Evolutionary conservation across 2,888 invertebrate genomes (phyloP).

Genomic region (Parnassius smintheus): DNA sequence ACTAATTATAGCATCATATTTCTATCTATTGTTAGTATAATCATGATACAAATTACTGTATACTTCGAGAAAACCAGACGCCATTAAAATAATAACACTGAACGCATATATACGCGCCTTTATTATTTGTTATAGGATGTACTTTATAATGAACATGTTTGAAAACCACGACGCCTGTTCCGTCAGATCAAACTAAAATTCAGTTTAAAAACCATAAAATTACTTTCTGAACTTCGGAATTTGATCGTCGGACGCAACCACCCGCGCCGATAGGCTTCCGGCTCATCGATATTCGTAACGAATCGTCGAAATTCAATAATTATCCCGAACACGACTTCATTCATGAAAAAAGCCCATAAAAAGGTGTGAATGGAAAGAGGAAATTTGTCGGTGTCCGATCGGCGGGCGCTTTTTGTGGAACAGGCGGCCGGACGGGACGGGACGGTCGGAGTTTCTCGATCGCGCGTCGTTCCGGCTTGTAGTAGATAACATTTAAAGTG

Average conservation of each 20-base stretch:
- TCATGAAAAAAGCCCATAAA: constrained; percentile 74
- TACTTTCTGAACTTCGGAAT: constrained; percentile 72
- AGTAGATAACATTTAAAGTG: constrained; percentile 76
- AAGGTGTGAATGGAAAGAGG: constrained; percentile 79
- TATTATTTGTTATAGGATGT: constrained; percentile 10
- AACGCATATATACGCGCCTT: constrained; percentile 19
- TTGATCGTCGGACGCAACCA: constrained; percentile 71
- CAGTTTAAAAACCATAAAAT: constrained; percentile 77
- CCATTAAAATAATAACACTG: constrained; percentile 36
- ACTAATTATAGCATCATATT: constrained; percentile 41
- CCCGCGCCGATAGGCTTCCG: constrained; percentile 75
- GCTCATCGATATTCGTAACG: constrained; percentile 80
- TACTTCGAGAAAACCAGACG: constrained; percentile 25
- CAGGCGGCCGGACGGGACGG: constrained; percentile 41
- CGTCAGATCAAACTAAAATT: constrained; percentile 48
- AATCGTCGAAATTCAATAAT: constrained; percentile 80
- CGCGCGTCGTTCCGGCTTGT: constrained; percentile 53
- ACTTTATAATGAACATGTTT: constrained; percentile 25
- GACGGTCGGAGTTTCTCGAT: constrained; percentile 39
- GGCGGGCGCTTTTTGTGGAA: constrained; percentile 62
- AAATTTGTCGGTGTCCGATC: constrained; percentile 53
- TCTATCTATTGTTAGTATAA: constrained; percentile 30
- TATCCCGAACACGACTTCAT: constrained; percentile 80
- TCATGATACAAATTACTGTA: constrained; percentile 38
- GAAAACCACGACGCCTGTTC: constrained; percentile 30